Base-by-base conservation (phyloP, 2,113 vertebrate species). In the Dipodomys spectabilis region DNA sequence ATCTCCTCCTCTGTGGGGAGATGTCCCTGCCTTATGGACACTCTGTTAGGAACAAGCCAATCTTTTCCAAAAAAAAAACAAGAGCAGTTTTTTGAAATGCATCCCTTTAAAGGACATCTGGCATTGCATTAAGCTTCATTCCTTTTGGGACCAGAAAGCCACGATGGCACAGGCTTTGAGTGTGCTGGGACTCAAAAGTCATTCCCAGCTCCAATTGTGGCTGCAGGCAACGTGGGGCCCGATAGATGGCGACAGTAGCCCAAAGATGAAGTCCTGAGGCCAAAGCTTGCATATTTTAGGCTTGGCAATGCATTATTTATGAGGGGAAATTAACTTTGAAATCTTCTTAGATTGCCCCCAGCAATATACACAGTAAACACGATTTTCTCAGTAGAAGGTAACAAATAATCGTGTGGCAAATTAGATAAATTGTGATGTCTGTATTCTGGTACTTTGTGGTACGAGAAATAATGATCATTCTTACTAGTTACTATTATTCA, bases 361-460 rank as follows among this genome's bases (percentile, higher is more conserved):
- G 98, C 96, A 96, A 95, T 94, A 96, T 90, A 96, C 79, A 68
- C 93, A 97, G 92, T 97, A 98, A 97, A 98, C 95, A 96, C 86
- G 93, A 92, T 96, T 97, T 98, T 97, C 97, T 97, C 96, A 97
- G 86, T 95, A 97, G 95, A 91, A 96, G 90, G 95, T 95, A 98
- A 95, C 96, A 97, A 98, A 98, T 94, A 97, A 95, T 97, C 96
- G 98, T 97, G 96, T 97, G 97, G 96, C 95, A 97, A 98, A 97
- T 97, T 92, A 97, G 93, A 97, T 97, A 91, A 97, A 95, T 95
- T 95, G 82, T 97, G 94, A 97, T 97, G 78, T 97, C 93, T 96
- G 44, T 28, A 97, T 97, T 97, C 84, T 32, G n/a, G 97, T 97
- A 87, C 80, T 97, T 97, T 93, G 80, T 92, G 53, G 53, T 57